phyloP scores from a whole-genome alignment of 2,113 vertebrate species.

The Chamaetylas fuelleborni region DNA sequence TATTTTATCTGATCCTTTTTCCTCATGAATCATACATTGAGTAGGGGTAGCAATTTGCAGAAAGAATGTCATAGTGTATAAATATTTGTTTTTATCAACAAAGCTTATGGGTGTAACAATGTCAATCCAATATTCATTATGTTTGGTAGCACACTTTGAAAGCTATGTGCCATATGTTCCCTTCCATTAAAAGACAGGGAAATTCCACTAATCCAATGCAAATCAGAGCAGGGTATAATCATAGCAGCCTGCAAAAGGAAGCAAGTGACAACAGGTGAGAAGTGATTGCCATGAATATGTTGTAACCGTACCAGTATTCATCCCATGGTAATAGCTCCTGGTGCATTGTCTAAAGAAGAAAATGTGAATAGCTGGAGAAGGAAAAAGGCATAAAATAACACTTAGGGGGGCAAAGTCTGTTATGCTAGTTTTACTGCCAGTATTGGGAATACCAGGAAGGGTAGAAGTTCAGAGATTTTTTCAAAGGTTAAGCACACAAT shows the following conservation, averaged over 20 bases:
- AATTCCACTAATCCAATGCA: slow-evolving; percentile 31
- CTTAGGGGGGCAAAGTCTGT: not conserved
- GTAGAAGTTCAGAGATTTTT: not conserved
- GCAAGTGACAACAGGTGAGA: not conserved
- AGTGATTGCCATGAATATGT: not conserved
- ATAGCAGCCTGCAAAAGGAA: not conserved
- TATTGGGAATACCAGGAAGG: not conserved
- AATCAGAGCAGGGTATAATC: not conserved
- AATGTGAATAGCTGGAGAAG: not conserved
- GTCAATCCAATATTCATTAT: slow-evolving; percentile 42
- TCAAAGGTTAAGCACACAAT: not conserved
- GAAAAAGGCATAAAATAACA: not conserved
- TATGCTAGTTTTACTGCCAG: not conserved
- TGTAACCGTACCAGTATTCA: not conserved
- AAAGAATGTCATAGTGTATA: slow-evolving; percentile 32
- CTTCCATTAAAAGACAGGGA: slow-evolving; percentile 9
- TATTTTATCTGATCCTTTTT: slow-evolving; percentile 23
- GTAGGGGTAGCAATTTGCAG: slow-evolving; percentile 37
- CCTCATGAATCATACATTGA: slow-evolving; percentile 45
- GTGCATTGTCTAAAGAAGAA: not conserved
- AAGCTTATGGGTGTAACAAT: slow-evolving; percentile 46
- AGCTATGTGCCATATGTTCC: slow-evolving; percentile 32
- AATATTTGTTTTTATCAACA: slow-evolving; percentile 59
- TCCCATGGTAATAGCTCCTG: not conserved
- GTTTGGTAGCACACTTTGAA: slow-evolving; percentile 12